phyloP scores from a whole-genome alignment of 1,140 invertebrate genomes.

The Drosophila dunni region DNA sequence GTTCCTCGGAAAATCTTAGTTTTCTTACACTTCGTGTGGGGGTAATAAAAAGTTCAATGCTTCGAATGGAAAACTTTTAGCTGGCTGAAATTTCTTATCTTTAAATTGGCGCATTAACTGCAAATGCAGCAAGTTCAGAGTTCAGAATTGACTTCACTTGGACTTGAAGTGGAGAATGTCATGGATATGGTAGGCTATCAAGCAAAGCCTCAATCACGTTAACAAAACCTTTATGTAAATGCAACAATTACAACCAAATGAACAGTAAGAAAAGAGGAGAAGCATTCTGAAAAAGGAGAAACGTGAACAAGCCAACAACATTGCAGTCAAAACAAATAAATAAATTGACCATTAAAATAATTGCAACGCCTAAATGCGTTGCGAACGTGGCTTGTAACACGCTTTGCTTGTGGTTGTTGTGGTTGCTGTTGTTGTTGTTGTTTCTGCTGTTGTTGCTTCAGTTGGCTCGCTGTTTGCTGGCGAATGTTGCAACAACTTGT shows the following conservation, averaged over 20 bases:
- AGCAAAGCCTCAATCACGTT: constrained; percentile 74
- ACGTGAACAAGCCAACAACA: constrained; percentile 54
- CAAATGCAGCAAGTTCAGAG: constrained; percentile 23
- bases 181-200: constrained; percentile 56
- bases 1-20: not conserved
- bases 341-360: constrained; percentile 84
- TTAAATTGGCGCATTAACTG: constrained; percentile 44
- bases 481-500: constrained; percentile 82
- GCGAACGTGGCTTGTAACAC: constrained; percentile 77
- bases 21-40: constrained; percentile 14
- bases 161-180: constrained; percentile 21
- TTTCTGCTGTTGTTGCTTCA: constrained; percentile 42
- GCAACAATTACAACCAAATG: constrained; percentile 15
- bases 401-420: constrained; percentile 62
- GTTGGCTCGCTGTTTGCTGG: constrained; percentile 49
- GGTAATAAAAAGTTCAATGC: constrained; percentile 24
- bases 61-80: constrained; percentile 32
- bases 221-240: constrained; percentile 68
- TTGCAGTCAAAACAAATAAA: constrained; percentile 75
- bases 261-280: constrained; percentile 22
- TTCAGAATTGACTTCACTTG: constrained; percentile 8
- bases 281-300: constrained; percentile 78
- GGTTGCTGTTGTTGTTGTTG: constrained; percentile 43
- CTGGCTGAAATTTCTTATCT: constrained; percentile 43
- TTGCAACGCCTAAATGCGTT: constrained; percentile 82